phyloP scores from a whole-genome alignment of 2,113 vertebrate species.

The Cochlearius cochlearius region DNA sequence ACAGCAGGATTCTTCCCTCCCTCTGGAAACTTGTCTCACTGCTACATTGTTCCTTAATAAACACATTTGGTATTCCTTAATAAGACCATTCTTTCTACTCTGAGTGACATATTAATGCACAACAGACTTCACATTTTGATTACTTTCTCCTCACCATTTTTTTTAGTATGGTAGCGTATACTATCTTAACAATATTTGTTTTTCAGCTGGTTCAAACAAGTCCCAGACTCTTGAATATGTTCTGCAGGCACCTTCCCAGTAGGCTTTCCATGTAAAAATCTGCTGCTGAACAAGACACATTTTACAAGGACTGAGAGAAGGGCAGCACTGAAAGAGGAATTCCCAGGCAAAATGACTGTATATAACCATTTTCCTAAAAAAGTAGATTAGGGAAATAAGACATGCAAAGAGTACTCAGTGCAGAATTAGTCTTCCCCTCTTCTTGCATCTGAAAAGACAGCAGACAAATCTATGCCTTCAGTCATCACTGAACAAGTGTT shows the following conservation, averaged over 20 bases:
- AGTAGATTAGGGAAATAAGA: not conserved
- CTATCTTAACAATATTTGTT: not conserved
- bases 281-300: not conserved
- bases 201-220: not conserved
- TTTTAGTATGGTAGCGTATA: not conserved
- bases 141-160: not conserved
- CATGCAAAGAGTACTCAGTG: not conserved
- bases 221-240: not conserved
- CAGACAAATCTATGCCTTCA: not conserved
- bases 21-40: not conserved
- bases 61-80: not conserved
- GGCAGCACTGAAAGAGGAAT: not conserved
- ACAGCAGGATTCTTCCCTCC: not conserved
- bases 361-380: not conserved
- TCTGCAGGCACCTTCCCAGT: not conserved
- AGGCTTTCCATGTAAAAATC: not conserved
- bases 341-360: not conserved
- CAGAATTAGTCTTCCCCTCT: not conserved
- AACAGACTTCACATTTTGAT: not conserved
- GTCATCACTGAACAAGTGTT: not conserved
- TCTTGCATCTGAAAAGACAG: not conserved
- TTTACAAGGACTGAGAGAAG: not conserved
- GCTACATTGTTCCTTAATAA: not conserved
- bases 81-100: not conserved
- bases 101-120: not conserved